A percentile compares a stretch with the other conserved stretches of the same genome.
phyloP scores from a whole-genome alignment of 30 jellyfish, hydroid and myxozoan genomes.

The Turritopsis dohrnii region DNA sequence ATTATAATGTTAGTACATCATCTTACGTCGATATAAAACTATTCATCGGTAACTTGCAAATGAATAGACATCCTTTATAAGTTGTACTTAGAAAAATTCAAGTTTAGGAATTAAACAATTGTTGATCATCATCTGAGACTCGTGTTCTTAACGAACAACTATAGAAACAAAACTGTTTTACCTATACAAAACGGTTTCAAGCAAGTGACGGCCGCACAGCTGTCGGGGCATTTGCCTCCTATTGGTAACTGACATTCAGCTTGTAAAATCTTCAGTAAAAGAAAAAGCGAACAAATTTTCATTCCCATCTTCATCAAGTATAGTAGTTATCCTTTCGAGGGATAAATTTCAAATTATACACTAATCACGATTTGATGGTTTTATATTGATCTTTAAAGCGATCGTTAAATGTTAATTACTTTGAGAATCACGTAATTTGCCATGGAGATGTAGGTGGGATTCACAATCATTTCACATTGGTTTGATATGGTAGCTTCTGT shows the following conservation, averaged over 20 bases:
- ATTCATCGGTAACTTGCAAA: too few relatives aligned
- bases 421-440: neutral
- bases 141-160: neutral
- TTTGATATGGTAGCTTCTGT: neutral
- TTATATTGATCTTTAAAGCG: neutral
- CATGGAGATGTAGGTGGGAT: too few relatives aligned
- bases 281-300: neutral
- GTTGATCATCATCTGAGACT: neutral
- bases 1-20: too few relatives aligned
- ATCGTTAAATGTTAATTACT: neutral
- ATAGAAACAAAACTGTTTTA: neutral
- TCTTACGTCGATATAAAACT: too few relatives aligned
- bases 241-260: neutral
- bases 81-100: too few relatives aligned
- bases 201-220: neutral
- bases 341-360: neutral
- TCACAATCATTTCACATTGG: too few relatives aligned
- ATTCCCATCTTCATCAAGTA: neutral
- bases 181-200: neutral
- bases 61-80: too few relatives aligned
- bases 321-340: neutral
- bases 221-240: neutral
- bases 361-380: neutral
- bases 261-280: neutral
- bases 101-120: too few relatives aligned